A percentile compares a stretch with the other conserved stretches of the same genome.
These are phyloP conservation scores for Lasius platythorax DNA, from an alignment of 2,888 invertebrate species.

Conservation along the genomic window DNA sequence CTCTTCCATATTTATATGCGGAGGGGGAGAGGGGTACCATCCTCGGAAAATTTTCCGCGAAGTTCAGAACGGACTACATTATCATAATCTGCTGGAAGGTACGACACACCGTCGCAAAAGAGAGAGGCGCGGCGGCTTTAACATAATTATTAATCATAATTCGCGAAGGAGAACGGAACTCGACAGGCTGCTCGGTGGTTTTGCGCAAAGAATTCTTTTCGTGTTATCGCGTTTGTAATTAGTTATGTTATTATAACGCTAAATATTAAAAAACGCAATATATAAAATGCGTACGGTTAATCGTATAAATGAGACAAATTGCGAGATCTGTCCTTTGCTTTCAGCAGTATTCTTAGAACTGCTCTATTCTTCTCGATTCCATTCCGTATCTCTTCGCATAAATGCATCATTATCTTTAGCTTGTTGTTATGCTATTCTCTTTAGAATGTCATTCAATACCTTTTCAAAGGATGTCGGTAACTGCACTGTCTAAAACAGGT, in stretches of 20 bases:
- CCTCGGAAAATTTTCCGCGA: slow-evolving; percentile 76
- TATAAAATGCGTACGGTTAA: neutral
- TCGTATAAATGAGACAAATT: slow-evolving; percentile 5
- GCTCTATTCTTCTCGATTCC: slow-evolving; percentile 38
- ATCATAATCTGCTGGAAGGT: slow-evolving; percentile 80
- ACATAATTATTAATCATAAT: slow-evolving; percentile 77
- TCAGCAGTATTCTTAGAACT: slow-evolving; percentile 17
- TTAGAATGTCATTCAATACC: slow-evolving; percentile 63
- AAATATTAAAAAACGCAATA: neutral
- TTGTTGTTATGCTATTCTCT: slow-evolving; percentile 48
- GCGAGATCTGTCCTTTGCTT: slow-evolving; percentile 13
- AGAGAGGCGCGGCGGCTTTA: slow-evolving; percentile 66
- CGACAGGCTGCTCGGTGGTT: slow-evolving; percentile 48
- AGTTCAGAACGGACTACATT: slow-evolving; percentile 81
- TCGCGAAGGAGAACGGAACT: slow-evolving; percentile 61
- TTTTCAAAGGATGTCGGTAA: slow-evolving; percentile 61
- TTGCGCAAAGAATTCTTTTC: slow-evolving; percentile 61
- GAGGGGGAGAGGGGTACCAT: slow-evolving; percentile 64
- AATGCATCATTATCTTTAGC: slow-evolving; percentile 53
- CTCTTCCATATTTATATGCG: slow-evolving; percentile 81
- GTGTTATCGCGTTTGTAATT: slow-evolving; percentile 6
- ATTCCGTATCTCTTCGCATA: slow-evolving; percentile 32
- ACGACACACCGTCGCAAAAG: slow-evolving; percentile 63
- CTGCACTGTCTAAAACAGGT: slow-evolving; percentile 46
- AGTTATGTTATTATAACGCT: neutral